Evolutionary conservation across 2,113 vertebrate species (phyloP).

Genomic region (Alectura lathami): DNA sequence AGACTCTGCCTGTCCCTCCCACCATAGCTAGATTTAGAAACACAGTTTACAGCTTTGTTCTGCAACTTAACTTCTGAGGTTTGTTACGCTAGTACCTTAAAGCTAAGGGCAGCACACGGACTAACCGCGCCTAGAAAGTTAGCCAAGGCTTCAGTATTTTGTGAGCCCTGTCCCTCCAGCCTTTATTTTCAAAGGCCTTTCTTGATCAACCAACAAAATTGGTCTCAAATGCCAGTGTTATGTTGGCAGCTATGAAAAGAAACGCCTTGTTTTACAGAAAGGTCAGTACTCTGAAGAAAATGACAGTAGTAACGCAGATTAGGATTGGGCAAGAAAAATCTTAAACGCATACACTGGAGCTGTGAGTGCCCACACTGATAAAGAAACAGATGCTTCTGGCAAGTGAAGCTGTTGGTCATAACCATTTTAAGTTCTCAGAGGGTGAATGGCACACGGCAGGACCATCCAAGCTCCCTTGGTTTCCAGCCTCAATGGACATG

Average conservation of each 20-base stretch:
- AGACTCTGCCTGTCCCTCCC: neutral
- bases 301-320: neutral
- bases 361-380: neutral
- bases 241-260: neutral
- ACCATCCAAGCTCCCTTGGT: too few relatives aligned
- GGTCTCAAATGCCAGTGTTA: neutral
- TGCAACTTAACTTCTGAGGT: neutral
- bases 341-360: too few relatives aligned
- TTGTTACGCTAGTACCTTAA: neutral
- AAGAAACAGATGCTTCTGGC: neutral
- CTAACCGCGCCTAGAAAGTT: neutral
- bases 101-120: neutral
- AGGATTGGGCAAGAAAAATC: neutral
- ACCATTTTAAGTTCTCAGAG: neutral
- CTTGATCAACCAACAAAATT: neutral
- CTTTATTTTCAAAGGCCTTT: neutral
- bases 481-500: accelerated
- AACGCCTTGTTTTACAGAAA: neutral
- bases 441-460: neutral
- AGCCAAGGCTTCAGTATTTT: neutral
- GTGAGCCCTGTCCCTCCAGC: neutral
- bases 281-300: accelerated
- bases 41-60: neutral
- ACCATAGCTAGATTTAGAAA: too few relatives aligned
- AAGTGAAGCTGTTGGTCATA: neutral